Base-by-base conservation (phyloP, 2,797 vertebrate genomes). In the Cynodonichthys magdalenae region DNA sequence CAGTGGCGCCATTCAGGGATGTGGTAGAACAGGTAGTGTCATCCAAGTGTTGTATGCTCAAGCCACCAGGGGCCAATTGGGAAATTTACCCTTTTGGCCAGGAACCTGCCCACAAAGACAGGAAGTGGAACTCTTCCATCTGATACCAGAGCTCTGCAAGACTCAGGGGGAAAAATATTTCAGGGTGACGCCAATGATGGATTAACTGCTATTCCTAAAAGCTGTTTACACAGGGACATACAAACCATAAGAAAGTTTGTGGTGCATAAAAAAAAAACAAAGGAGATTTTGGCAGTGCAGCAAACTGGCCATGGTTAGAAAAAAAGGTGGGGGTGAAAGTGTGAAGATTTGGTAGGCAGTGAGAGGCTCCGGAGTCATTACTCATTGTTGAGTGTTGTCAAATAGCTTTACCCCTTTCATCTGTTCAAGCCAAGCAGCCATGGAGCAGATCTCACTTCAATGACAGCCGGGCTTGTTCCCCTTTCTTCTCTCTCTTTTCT, bases 81-180 rank as follows among this genome's bases (percentile, higher is more conserved):
- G 73, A 79, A 70, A 73, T 59, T 83, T 79, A 71, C 70, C 63
- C 80, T 19, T 24, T 75, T 11, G 48, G 75, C 76, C 90, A 88
- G 90, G 85, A 92, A 91, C 86, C 79, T 79, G 83, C 59, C 81
- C 47, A 92, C 89, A 90, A 91, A 91, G 89, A 89, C 83, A 87
- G 90, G 87, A 93, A 90, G 87, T 84, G 79, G 81, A 85, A 85
- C 63, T 70, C 71, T 77, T 87, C 77, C 87, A 89, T 84, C 80
- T 88, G 79, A 90, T 89, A 87, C 71, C n/a, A 45, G 71, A 45
- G 67, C 51, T 17, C 57, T 50, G 76, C 71, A 53, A 50, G 41
- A 71, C 70, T 77, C 54, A 1, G 1, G 64, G 85, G 81, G 79
- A 69, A 62, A 77, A 75, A 78, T 58, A 42, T 82, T 81, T 82